These are phyloP conservation scores for Lepas anatifera DNA, from an alignment of 2,888 invertebrate species.

Conservation along the genomic window DNA sequence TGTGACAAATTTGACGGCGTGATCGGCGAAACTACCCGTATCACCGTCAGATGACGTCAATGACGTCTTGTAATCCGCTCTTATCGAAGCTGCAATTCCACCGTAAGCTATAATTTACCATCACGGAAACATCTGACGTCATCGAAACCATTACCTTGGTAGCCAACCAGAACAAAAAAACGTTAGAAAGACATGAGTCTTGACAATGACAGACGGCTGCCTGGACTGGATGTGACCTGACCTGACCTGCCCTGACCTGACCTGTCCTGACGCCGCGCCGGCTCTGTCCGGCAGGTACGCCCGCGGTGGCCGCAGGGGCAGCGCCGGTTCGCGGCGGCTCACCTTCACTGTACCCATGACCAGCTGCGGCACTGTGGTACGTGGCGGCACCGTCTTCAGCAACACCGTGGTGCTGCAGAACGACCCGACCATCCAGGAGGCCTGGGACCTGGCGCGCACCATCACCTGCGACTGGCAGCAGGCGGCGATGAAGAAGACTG, in stretches of 20 bases:
- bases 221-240: too few relatives aligned
- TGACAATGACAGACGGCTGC: too few relatives aligned
- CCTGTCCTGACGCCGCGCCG: not conserved
- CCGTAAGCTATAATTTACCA: too few relatives aligned
- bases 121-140: too few relatives aligned
- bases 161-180: too few relatives aligned
- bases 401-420: constrained; percentile 26
- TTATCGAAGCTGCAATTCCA: too few relatives aligned
- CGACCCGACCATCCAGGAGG: constrained; percentile 25
- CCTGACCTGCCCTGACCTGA: not conserved
- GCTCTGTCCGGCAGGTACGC: constrained; percentile 15
- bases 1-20: too few relatives aligned
- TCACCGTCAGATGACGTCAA: too few relatives aligned
- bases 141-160: too few relatives aligned
- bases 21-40: too few relatives aligned
- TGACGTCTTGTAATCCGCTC: too few relatives aligned
- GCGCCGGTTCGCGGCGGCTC: constrained; percentile 43
- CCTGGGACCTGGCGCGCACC: constrained; percentile 27
- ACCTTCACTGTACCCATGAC: constrained; percentile 51
- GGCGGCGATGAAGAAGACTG: constrained; percentile 22
- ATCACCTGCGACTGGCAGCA: constrained; percentile 28
- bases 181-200: too few relatives aligned
- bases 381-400: constrained; percentile 18
- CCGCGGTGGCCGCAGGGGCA: constrained; percentile 43
- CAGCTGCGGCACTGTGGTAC: constrained; percentile 30